Conservation (phyloP, 2,113 vertebrate species). For the Ranitomeya variabilis region DNA sequence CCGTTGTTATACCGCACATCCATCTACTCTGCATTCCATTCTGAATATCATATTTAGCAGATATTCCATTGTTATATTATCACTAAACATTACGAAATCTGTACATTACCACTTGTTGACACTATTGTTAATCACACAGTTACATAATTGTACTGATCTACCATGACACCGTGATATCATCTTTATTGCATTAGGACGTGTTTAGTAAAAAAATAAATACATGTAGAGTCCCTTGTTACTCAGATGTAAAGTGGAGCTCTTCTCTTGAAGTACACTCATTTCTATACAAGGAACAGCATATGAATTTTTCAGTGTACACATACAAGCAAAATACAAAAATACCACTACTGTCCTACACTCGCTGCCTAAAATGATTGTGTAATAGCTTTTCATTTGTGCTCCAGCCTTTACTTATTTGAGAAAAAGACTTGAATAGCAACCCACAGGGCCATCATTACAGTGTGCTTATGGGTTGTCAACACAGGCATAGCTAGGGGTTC, state of each 20-base stretch:
- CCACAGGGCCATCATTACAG: too few species aligned
- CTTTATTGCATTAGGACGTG: conserved; percentile 65
- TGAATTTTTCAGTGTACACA: background rate
- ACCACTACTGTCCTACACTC: too few species aligned
- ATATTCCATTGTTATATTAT: conserved; percentile 6
- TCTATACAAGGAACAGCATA: background rate
- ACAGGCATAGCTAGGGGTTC: too few species aligned
- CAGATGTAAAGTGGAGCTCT: background rate
- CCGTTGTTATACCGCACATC: background rate
- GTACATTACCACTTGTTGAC: conserved; percentile 12
- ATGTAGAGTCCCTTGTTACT: background rate
- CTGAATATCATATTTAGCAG: background rate
- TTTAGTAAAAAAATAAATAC: background rate
- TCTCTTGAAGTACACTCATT: background rate
- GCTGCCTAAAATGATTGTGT: too few species aligned
- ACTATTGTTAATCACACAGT: background rate
- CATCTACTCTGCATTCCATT: background rate
- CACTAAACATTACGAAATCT: background rate
- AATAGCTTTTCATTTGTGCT: too few species aligned
- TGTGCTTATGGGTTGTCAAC: too few species aligned
- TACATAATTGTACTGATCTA: conserved; percentile 28
- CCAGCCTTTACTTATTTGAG: too few species aligned
- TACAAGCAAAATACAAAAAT: background rate
- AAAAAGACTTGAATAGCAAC: too few species aligned
- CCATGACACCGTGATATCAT: background rate